phyloP scores from a whole-genome alignment of 2,888 invertebrate species.

The Drosophila nr. perissopoda region DNA sequence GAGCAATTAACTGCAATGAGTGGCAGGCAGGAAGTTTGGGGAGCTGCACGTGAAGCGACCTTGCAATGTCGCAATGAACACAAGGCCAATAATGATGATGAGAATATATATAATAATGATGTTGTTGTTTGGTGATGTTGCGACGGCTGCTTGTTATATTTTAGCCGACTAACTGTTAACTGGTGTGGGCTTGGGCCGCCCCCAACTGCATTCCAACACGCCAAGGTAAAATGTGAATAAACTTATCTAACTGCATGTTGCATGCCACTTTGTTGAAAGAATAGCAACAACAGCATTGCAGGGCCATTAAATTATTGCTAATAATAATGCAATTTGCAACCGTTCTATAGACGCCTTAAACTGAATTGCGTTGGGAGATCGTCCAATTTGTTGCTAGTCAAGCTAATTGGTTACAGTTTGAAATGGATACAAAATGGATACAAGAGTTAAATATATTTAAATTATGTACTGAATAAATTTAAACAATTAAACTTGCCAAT shows the following conservation, averaged over 20 bases:
- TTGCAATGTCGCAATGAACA: constrained; percentile 70
- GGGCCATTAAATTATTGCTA: constrained; percentile 68
- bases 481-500: background rate
- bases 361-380: constrained; percentile 53
- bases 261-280: constrained; percentile 59
- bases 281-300: constrained; percentile 40
- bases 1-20: constrained; percentile 61
- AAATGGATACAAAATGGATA: background rate
- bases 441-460: background rate
- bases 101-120: constrained; percentile 17
- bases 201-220: constrained; percentile 67
- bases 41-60: constrained; percentile 61
- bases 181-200: constrained; percentile 46
- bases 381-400: constrained; percentile 37
- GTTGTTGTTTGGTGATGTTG: constrained; percentile 12
- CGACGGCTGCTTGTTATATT: constrained; percentile 51
- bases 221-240: constrained; percentile 60
- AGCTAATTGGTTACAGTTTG: constrained; percentile 19
- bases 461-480: background rate
- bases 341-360: constrained; percentile 28
- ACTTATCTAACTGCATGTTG: constrained; percentile 74
- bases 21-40: constrained; percentile 69
- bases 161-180: constrained; percentile 62
- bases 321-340: constrained; percentile 64
- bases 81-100: constrained; percentile 33